Evolutionary conservation across 2,113 vertebrate genomes (phyloP).

Genomic region (Chlorocebus sabaeus): DNA sequence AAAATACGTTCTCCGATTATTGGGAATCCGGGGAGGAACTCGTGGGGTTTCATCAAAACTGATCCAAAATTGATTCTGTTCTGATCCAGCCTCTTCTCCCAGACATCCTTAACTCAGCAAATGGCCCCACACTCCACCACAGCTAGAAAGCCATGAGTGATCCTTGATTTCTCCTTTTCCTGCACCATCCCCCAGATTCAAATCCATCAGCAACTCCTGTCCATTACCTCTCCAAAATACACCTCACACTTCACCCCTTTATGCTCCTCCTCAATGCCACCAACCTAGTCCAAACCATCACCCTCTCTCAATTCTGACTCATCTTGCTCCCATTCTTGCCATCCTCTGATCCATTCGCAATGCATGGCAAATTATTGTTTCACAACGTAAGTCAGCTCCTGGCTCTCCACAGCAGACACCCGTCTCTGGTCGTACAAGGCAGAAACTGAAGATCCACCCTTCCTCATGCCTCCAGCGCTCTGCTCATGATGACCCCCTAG

Average conservation of each 20-base stretch:
- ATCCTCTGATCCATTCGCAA: neutral
- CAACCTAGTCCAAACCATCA: neutral
- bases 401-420: neutral
- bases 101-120: neutral
- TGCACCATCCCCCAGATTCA: neutral
- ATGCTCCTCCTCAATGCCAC: neutral
- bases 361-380: neutral
- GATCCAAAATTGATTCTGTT: neutral
- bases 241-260: neutral
- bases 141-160: neutral
- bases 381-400: neutral
- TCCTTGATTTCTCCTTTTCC: neutral
- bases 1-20: neutral
- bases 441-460: neutral
- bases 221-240: neutral
- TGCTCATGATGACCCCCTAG: no score
- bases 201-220: neutral
- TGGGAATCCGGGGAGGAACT: neutral
- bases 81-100: neutral
- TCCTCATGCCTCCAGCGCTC: neutral
- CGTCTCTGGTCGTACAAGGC: rapidly evolving
- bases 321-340: neutral
- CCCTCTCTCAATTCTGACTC: neutral
- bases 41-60: neutral
- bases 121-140: neutral